Base-by-base conservation (phyloP, 2,888 invertebrate genomes). In the Ormyrus nitidulus region DNA sequence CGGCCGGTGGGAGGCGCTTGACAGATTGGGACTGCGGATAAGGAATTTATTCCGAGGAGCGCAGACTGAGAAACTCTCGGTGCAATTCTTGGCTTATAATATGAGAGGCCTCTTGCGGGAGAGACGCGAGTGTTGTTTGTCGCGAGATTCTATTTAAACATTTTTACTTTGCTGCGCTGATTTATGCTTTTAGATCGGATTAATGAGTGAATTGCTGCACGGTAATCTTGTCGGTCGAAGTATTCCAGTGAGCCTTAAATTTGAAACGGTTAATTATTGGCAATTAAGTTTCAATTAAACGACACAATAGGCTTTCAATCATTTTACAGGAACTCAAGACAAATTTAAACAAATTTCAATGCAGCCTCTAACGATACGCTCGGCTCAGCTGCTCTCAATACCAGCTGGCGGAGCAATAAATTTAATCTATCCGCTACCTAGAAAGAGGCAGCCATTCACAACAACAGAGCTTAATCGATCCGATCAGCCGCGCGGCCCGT, bases 1-100 rank as follows among this genome's bases (percentile, higher is more conserved):
- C 34, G 34, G 81, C 77, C 82, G 81, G 85, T 83, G 85, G 85
- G 84, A 86, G 85, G 83, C 77, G 83, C 84, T 87, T 89, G 88
- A 89, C 88, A 89, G 87, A 89, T 89, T 89, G 87, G 83, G 86
- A 87, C 85, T 88, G 86, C 86, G 87, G 85, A 87, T 87, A 85
- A 82, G 85, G 86, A 85, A 85, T 84, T 71, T 86, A 84, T 85
- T 70, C 53, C 49, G 61, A 49, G 34, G 34, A 34, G 34, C 34
- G 34, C 34, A 34, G 34, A 34, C 34, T 3, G 34, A 34, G 66
- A 64, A 34, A 13, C 49, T 34, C n/a, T 6, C 48, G 51, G 51
- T 53, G 19, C 48, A 4, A 34, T 34, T 66, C 46, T 59, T 19
- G 19, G 59, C 51, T 71, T 61, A 58, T 61, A 59, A 71, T 61